These are phyloP conservation scores for Aleiodes sp. DNA, from an alignment of 1,140 invertebrate genomes.

Conservation along the genomic window DNA sequence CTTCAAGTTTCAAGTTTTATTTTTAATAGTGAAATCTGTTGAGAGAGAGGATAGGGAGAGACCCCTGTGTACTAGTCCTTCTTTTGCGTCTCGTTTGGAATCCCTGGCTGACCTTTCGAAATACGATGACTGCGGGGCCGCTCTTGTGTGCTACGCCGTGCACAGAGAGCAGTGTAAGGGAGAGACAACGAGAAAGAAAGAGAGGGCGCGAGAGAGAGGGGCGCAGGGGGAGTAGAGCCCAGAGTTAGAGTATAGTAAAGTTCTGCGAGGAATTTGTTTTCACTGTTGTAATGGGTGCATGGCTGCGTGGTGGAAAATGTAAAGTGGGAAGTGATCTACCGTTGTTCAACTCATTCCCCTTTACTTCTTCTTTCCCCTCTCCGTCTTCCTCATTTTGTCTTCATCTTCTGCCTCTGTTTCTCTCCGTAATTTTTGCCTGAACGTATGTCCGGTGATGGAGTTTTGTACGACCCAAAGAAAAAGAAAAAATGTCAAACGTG, in stretches of 20 bases:
- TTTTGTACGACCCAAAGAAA: not conserved
- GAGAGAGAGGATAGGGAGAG: not conserved
- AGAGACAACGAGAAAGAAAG: not conserved
- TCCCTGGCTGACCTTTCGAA: constrained; percentile 45
- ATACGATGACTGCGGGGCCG: constrained; percentile 20
- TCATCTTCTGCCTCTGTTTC: not conserved
- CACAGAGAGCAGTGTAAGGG: not conserved
- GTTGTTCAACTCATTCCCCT: constrained; percentile 11
- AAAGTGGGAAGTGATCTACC: constrained; percentile 27
- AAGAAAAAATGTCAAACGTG: too few species aligned
- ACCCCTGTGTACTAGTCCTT: not conserved
- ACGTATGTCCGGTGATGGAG: not conserved
- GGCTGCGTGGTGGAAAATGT: constrained; percentile 22
- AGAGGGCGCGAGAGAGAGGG: not conserved
- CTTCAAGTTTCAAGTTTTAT: not conserved
- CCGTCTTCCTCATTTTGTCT: not conserved
- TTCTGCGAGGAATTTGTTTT: constrained; percentile 42
- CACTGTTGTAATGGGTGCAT: constrained; percentile 29
- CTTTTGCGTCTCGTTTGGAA: constrained; percentile 33
- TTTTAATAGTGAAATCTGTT: not conserved
- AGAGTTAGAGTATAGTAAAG: constrained; percentile 37
- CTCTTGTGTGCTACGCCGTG: constrained; percentile 3
- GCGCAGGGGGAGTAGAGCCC: constrained; percentile 22
- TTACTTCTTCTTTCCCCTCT: not conserved
- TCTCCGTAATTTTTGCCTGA: not conserved